Evolutionary conservation across 2,888 invertebrate genomes (phyloP), one percentile per base, ranked within the genome.

Genomic region (Eurytoma californica): DNA sequence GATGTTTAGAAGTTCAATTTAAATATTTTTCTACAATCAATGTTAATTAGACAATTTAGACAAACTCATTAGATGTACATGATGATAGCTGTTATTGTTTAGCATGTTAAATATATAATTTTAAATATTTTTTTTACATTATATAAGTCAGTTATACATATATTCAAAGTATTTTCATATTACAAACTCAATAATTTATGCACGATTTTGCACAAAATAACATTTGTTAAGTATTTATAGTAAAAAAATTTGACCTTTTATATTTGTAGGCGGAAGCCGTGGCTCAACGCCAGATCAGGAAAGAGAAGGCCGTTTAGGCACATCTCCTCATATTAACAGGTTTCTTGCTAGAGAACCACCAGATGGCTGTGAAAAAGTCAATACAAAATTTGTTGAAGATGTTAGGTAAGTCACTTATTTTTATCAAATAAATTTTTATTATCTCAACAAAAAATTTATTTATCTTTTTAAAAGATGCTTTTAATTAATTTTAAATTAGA

Each of bases 331-430:
- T 90, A 96, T 96, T 88, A 96, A 96, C 90, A 93, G 94, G 88
- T 96, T 96, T 91, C 92, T 96, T 88, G 95, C 96, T 57, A 92
- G 97, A 72, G 96, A 96, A 91, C 97, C 97, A 70, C 97, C 97
- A 30, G 96, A 97, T 92, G 97, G 97, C 88, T 97, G 96, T 92
- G 96, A 97, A 92, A 95, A 94, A 91, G 95, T 95, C 83, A 94
- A 93, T 88, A 92, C 95, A 82, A 95, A 94, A 90, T 93, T 93
- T 83, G 91, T 92, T 77, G 93, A 93, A 87, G 93, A 93, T 87
- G 90, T 90, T 85, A 92, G 92, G 92, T 92, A 86, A 86, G 53
- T 67, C 7, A 63, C 72, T 7, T 39, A 63, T 73, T 7, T 39
- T 57, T 12, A 16, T 53, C 0, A 61, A 60, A 3, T 51, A n/a